Evolutionary conservation across 2,888 invertebrate species (phyloP).

Genomic region (Lampropteryx suffumata): DNA sequence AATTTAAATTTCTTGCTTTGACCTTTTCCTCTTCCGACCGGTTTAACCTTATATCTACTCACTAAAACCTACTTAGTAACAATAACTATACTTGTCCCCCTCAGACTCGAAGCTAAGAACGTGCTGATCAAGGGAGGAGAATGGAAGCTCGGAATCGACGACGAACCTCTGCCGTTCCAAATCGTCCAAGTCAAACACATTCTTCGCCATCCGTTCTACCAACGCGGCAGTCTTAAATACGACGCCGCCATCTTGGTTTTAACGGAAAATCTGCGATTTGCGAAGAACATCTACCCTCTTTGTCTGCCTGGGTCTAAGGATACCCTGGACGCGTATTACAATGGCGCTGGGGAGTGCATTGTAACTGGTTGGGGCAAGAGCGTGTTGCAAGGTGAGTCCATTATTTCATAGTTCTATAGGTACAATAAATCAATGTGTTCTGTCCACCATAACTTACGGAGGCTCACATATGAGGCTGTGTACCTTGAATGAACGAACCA

Average conservation of each 20-base stretch:
- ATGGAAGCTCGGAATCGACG: slow-evolving; percentile 92
- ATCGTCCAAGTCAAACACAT: slow-evolving; percentile 88
- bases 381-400: slow-evolving; percentile 87
- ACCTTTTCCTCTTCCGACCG: too few species aligned
- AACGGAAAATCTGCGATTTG: slow-evolving; percentile 83
- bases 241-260: slow-evolving; percentile 89
- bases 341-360: slow-evolving; percentile 85
- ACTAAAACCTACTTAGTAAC: too few species aligned
- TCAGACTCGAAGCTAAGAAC: slow-evolving; percentile 84
- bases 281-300: slow-evolving; percentile 88
- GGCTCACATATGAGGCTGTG: too few species aligned
- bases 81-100: slow-evolving; percentile 4
- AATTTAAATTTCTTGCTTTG: too few species aligned
- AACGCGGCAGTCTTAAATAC: slow-evolving; percentile 82
- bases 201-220: slow-evolving; percentile 87
- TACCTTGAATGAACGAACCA: too few species aligned
- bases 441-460: too few species aligned
- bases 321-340: slow-evolving; percentile 82
- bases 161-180: slow-evolving; percentile 91
- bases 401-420: too few species aligned
- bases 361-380: slow-evolving; percentile 93
- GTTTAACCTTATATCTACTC: too few species aligned
- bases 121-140: slow-evolving; percentile 91
- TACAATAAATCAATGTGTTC: too few species aligned
- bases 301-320: slow-evolving; percentile 83